Evolutionary conservation across 30 jellyfish, hydroid and myxozoan species (phyloP).

Genomic region (Calvadosia cruxmelitensis): DNA sequence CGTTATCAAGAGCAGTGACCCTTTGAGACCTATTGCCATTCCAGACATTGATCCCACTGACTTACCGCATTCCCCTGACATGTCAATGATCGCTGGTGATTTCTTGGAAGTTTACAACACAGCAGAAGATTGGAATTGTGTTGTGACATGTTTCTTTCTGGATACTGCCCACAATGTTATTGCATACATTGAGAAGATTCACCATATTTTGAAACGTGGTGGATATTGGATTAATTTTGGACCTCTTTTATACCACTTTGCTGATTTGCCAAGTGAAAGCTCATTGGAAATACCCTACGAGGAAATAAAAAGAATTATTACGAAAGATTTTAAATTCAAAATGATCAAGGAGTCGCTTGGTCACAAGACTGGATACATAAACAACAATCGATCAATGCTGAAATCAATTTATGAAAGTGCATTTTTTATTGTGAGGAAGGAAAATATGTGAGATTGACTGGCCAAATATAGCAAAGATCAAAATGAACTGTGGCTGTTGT

Average conservation of each 20-base stretch:
- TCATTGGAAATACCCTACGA: constrained; percentile 83
- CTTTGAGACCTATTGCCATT: constrained; percentile 39
- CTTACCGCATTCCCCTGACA: constrained; percentile 27
- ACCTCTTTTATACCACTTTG: constrained; percentile 86
- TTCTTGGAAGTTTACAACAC: constrained; percentile 70
- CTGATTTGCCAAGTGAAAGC: constrained; percentile 65
- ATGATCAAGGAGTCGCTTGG: constrained; percentile 41
- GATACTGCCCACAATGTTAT: constrained; percentile 97
- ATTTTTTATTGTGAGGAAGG: constrained; percentile 80
- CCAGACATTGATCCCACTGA: constrained; percentile 84
- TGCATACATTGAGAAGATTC: constrained; percentile 66
- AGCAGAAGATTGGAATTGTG: constrained; percentile 45
- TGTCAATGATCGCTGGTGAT: constrained; percentile 98
- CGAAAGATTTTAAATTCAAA: constrained; percentile 47
- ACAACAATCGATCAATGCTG: constrained; percentile 63
- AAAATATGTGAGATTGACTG: background rate
- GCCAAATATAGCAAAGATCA: too few species aligned
- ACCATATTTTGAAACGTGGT: constrained; percentile 69
- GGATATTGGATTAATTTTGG: constrained; percentile 97
- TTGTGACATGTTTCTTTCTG: constrained; percentile 76
- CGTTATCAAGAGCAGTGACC: constrained; percentile 41
- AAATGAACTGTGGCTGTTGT: too few species aligned
- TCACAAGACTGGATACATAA: constrained; percentile 41
- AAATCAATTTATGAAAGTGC: constrained; percentile 58
- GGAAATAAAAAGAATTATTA: constrained; percentile 45